Percentiles rank a stretch among this genome's conserved stretches.
phyloP scores from a whole-genome alignment of 2,888 invertebrate genomes.

The Saturnia japonica region DNA sequence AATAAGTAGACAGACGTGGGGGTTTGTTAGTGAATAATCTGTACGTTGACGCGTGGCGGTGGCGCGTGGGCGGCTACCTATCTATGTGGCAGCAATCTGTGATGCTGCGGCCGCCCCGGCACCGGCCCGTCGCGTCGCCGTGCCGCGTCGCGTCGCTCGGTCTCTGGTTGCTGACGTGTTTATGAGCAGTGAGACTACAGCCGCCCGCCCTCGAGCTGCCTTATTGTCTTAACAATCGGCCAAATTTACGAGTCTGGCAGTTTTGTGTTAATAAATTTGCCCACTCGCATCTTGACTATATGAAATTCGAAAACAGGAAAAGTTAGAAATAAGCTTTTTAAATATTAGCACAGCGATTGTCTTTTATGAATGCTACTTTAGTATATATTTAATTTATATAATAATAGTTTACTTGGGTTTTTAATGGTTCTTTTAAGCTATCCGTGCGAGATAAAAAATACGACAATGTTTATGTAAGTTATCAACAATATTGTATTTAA shows the following conservation, averaged over 20 bases:
- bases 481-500: too few relatives aligned
- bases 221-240: constrained; percentile 74
- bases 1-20: constrained; percentile 24
- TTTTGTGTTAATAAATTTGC: constrained; percentile 52
- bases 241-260: constrained; percentile 66
- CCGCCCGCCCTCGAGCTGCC: constrained; percentile 70
- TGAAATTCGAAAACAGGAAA: neutral
- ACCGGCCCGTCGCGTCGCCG: too few relatives aligned
- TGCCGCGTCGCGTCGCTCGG: constrained; percentile 33
- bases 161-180: constrained; percentile 63
- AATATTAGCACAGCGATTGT: neutral
- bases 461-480: too few relatives aligned
- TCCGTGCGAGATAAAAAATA: neutral
- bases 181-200: constrained; percentile 60
- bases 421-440: neutral
- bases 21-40: constrained; percentile 32
- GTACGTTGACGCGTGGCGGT: constrained; percentile 23
- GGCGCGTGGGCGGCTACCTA: constrained; percentile 59
- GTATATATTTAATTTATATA: neutral
- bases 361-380: neutral
- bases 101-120: constrained; percentile 67
- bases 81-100: constrained; percentile 67
- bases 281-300: constrained; percentile 30
- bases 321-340: neutral
- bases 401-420: neutral